These are phyloP conservation scores for Hoplostethus atlanticus DNA, from an alignment of 2,797 vertebrate species.

Conservation along the genomic window DNA sequence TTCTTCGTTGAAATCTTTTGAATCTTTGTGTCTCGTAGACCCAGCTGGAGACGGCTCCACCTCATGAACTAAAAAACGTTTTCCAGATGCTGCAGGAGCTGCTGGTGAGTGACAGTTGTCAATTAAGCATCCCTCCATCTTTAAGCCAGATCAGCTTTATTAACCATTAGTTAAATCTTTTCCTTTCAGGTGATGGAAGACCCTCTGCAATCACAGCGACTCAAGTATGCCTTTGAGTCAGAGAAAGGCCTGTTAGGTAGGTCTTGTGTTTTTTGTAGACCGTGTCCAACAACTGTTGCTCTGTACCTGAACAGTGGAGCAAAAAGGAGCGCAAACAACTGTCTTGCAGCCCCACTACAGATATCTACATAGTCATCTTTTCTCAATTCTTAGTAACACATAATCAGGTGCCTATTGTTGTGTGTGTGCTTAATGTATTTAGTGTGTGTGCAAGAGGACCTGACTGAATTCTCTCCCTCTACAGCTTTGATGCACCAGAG, in stretches of 20 bases:
- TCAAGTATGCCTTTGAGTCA: slow-evolving; percentile 98
- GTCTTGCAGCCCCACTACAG: no score
- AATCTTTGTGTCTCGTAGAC: slow-evolving; percentile 80
- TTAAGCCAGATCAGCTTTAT: background rate
- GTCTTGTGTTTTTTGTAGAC: slow-evolving; percentile 45
- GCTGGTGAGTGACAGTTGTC: slow-evolving; percentile 84
- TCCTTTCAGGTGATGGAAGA: slow-evolving; percentile 92
- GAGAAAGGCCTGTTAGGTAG: slow-evolving; percentile 96
- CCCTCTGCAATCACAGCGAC: slow-evolving; percentile 92
- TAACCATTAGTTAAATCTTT: slow-evolving; percentile 3
- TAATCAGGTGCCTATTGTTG: background rate
- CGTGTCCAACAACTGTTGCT: no score
- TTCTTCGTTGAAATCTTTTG: background rate
- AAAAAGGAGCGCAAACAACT: background rate
- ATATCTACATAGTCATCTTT: background rate
- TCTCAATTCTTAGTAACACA: background rate
- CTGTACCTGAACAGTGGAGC: background rate
- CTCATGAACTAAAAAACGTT: slow-evolving; percentile 96
- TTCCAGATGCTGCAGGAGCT: slow-evolving; percentile 98
- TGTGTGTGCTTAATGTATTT: background rate
- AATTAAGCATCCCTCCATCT: background rate
- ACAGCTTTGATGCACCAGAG: slow-evolving; percentile 99
- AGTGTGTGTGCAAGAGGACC: slow-evolving; percentile 9
- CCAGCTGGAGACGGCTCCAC: slow-evolving; percentile 95
- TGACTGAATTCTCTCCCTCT: background rate